Evolutionary conservation across 2,113 vertebrate genomes (phyloP).

Genomic region (Prunella fulvescens): DNA sequence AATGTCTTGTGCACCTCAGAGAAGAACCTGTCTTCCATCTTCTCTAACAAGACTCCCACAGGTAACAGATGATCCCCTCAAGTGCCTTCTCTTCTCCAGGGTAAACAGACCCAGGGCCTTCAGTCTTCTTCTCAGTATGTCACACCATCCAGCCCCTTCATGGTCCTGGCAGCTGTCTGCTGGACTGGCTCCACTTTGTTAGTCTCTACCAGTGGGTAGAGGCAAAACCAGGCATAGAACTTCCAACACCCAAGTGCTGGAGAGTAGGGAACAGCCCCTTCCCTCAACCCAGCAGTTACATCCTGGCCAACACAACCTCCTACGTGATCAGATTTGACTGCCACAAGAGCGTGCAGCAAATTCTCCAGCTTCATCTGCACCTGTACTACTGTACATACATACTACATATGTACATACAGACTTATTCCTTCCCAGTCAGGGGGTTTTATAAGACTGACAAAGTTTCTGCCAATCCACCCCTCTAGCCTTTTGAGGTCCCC

Average conservation of each 20-base stretch:
- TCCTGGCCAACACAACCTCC: background rate
- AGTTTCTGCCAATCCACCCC: background rate
- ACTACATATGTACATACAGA: accelerated
- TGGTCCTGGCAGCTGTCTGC: no score
- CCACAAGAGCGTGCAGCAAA: background rate
- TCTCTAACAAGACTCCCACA: background rate
- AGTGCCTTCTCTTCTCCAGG: background rate
- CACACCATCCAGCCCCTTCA: background rate
- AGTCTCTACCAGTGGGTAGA: background rate
- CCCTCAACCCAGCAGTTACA: background rate
- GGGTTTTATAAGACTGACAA: background rate
- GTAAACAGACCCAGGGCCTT: background rate
- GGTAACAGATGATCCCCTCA: background rate
- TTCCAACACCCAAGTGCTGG: background rate
- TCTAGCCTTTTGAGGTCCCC: background rate
- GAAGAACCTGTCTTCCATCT: background rate
- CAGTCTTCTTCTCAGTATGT: background rate
- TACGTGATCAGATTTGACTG: accelerated
- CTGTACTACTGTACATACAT: accelerated
- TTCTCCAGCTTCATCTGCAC: background rate
- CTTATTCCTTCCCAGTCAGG: background rate
- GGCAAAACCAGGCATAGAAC: background rate
- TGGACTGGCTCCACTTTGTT: background rate
- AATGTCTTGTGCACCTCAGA: background rate
- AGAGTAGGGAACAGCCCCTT: background rate